Conservation (phyloP, 2,888 invertebrate species). For the Andrena camellia region DNA sequence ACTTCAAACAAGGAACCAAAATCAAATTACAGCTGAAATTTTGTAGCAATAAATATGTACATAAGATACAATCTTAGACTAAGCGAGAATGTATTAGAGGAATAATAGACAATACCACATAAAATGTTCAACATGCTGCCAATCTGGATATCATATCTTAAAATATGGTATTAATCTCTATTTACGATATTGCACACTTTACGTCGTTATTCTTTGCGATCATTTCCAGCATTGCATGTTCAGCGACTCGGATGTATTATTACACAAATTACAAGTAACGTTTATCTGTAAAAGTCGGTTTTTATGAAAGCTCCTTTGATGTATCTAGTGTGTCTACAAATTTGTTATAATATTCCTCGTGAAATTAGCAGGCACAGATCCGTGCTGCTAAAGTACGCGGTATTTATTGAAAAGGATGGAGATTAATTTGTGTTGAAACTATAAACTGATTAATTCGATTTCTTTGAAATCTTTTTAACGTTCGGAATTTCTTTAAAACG, state of each 20-base stretch:
- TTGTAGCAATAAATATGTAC: conserved; percentile 65
- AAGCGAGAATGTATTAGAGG: conserved; percentile 56
- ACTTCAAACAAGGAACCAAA: conserved; percentile 67
- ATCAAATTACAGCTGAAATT: conserved; percentile 67
- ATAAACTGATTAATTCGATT: conserved; percentile 27
- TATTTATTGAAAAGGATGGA: conserved; percentile 31
- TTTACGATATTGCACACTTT: conserved; percentile 61
- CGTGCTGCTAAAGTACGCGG: conserved; percentile 22
- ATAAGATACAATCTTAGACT: conserved; percentile 59
- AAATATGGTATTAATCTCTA: conserved; percentile 65
- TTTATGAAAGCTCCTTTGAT: conserved; percentile 41
- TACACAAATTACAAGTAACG: conserved; percentile 40
- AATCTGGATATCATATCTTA: conserved; percentile 80
- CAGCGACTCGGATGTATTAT: conserved; percentile 46
- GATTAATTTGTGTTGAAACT: conserved; percentile 19
- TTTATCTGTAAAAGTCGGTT: conserved; percentile 47
- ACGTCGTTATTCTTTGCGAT: conserved; percentile 56
- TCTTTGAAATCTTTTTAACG: conserved; percentile 16
- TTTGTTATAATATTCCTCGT: conserved; percentile 23
- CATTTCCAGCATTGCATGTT: conserved; percentile 40
- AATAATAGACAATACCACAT: conserved; percentile 76
- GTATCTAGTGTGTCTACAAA: conserved; percentile 27
- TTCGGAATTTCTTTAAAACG: neutral
- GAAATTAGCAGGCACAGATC: conserved; percentile 1
- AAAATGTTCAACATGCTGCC: conserved; percentile 81